phyloP scores from a whole-genome alignment of 2,888 invertebrate genomes.

The Drosophila quinaria region DNA sequence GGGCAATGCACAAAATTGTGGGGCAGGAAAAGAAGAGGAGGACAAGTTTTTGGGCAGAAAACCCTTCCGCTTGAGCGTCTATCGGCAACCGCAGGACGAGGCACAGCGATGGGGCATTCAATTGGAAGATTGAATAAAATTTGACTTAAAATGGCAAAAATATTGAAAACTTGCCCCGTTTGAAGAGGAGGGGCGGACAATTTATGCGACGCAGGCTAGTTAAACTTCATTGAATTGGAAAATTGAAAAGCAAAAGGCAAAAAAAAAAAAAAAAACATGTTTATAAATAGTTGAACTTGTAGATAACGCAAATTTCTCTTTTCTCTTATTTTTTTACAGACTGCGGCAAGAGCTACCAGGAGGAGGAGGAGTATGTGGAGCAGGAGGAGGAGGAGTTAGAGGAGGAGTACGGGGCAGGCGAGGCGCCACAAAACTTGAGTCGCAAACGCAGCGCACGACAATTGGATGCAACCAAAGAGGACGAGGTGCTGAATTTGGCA shows the following conservation, averaged over 20 bases:
- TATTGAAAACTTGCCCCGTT: constrained; percentile 72
- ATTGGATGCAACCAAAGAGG: constrained; percentile 60
- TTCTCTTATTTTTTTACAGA: constrained; percentile 72
- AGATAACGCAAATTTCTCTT: constrained; percentile 19
- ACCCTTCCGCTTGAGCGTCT: constrained; percentile 76
- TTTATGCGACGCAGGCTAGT: constrained; percentile 74
- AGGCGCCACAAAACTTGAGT: constrained; percentile 77
- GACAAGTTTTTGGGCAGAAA: constrained; percentile 35
- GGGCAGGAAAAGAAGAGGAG: background rate
- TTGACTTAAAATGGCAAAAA: constrained; percentile 82
- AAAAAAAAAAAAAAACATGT: constrained; percentile 11
- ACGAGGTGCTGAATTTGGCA: constrained; percentile 81
- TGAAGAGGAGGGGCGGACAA: constrained; percentile 51
- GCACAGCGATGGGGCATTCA: constrained; percentile 69
- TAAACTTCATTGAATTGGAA: constrained; percentile 84
- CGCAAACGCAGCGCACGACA: constrained; percentile 73
- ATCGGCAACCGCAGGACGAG: constrained; percentile 73
- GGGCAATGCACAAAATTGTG: constrained; percentile 29
- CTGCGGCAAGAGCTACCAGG: constrained; percentile 76
- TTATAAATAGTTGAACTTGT: constrained; percentile 33
- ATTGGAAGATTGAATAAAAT: constrained; percentile 86
- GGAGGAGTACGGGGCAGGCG: constrained; percentile 15
- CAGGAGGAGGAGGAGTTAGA: constrained; percentile 9
- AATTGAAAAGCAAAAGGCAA: constrained; percentile 81
- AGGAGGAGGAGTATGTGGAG: constrained; percentile 59